These are phyloP conservation scores for Lithophane ornitopus DNA, from an alignment of 2,888 invertebrate genomes.

Conservation along the genomic window DNA sequence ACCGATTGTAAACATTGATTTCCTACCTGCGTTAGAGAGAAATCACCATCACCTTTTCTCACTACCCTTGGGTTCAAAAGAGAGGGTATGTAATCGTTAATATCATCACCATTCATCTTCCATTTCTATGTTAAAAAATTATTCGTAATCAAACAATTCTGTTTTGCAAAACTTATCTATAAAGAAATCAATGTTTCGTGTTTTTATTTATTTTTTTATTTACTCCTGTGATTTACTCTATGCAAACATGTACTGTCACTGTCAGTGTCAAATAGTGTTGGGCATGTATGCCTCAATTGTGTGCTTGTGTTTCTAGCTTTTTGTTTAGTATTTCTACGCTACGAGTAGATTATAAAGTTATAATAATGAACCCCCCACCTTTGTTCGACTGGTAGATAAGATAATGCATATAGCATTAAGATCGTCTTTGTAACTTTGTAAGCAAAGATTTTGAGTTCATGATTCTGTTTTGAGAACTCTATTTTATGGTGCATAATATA, in stretches of 20 bases:
- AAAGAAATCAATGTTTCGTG: slow-evolving; percentile 6
- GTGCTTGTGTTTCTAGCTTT: too few species aligned
- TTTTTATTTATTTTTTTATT: slow-evolving; percentile 27
- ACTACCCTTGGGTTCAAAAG: slow-evolving; percentile 80
- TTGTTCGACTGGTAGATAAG: background rate
- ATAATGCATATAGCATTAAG: background rate
- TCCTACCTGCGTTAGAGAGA: slow-evolving; percentile 80
- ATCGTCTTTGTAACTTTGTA: too few species aligned
- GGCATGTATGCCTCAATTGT: too few species aligned
- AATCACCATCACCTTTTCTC: slow-evolving; percentile 71
- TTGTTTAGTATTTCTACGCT: too few species aligned
- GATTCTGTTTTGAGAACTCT: too few species aligned
- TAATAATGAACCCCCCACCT: too few species aligned
- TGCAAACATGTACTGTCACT: slow-evolving; percentile 8
- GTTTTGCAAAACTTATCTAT: slow-evolving; percentile 2
- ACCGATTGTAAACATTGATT: slow-evolving; percentile 23
- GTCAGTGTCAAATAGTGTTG: slow-evolving; percentile 3
- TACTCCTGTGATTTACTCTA: background rate
- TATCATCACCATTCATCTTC: slow-evolving; percentile 76
- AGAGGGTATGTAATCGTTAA: slow-evolving; percentile 81
- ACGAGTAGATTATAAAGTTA: too few species aligned
- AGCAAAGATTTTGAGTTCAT: too few species aligned
- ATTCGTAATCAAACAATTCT: slow-evolving; percentile 7
- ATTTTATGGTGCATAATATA: too few species aligned
- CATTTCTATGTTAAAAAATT: slow-evolving; percentile 46